Conservation (phyloP, 1,140 invertebrate genomes). For the Aradophagus sp. region DNA sequence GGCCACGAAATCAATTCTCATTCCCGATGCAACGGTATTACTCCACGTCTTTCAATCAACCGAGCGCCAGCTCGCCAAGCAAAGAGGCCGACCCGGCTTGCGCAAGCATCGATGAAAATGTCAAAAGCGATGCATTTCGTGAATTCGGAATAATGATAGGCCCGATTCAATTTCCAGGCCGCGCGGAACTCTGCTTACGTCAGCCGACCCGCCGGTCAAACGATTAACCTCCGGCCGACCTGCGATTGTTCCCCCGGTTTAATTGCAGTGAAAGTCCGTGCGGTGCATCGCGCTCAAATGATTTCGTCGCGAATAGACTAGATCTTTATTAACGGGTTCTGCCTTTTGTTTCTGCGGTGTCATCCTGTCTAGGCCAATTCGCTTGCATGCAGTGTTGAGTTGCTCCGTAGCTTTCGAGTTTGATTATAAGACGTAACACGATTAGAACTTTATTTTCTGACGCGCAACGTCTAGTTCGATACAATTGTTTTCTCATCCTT, state of each 20-base stretch:
- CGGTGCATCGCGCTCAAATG: constrained; percentile 29
- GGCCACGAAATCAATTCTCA: constrained; percentile 66
- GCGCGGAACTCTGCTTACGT: constrained; percentile 37
- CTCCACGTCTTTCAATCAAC: constrained; percentile 39
- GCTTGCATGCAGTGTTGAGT: too few species aligned
- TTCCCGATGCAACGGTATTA: constrained; percentile 40
- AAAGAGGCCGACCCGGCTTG: constrained; percentile 11
- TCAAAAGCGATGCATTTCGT: constrained; percentile 44
- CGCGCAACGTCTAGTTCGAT: constrained; percentile 23
- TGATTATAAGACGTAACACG: too few species aligned
- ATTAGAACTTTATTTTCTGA: too few species aligned
- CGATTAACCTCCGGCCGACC: constrained; percentile 47
- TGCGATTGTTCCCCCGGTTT: constrained; percentile 56
- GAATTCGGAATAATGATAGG: constrained; percentile 28
- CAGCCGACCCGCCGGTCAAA: constrained; percentile 47
- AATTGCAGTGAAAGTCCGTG: constrained; percentile 62
- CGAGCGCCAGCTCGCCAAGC: background rate
- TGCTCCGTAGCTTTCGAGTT: too few species aligned
- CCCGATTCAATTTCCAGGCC: constrained; percentile 44
- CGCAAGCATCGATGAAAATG: constrained; percentile 43
- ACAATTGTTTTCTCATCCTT: constrained; percentile 16
- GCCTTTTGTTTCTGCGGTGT: constrained; percentile 21
- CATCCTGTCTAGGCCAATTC: background rate
- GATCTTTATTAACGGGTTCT: constrained; percentile 18
- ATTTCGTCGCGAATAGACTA: constrained; percentile 2